Percentiles rank a stretch among this genome's conserved stretches.
Conservation (phyloP, 2,113 vertebrate genomes). For the Saguinus imperator region DNA sequence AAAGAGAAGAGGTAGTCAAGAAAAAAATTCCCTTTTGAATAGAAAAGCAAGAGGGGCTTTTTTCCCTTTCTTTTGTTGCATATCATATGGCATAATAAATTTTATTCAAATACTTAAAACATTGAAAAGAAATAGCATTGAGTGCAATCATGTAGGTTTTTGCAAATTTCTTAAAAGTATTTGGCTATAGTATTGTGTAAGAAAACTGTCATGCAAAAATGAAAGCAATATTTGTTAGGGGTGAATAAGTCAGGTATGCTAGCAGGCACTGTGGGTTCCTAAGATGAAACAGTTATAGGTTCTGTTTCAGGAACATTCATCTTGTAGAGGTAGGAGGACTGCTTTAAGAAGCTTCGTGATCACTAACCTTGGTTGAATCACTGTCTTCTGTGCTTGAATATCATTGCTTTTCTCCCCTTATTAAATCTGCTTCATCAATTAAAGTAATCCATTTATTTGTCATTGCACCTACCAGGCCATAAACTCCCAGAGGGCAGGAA, state of each 20-base stretch:
- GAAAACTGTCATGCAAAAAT: neutral
- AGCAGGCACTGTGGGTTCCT: neutral
- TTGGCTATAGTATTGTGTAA: neutral
- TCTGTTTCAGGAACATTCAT: neutral
- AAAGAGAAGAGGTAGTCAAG: neutral
- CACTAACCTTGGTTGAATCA: neutral
- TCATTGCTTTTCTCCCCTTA: neutral
- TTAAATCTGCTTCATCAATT: neutral
- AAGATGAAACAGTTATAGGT: neutral
- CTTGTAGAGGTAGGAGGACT: neutral
- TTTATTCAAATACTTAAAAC: neutral
- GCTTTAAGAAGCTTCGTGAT: neutral
- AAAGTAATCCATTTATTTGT: neutral
- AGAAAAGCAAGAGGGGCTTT: neutral
- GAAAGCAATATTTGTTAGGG: neutral
- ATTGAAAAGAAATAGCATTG: neutral
- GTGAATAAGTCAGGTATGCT: neutral
- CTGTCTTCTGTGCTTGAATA: neutral
- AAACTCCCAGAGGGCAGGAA: neutral
- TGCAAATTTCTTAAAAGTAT: neutral
- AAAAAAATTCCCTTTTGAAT: conserved; percentile 3
- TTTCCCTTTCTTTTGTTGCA: neutral
- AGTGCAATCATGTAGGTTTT: neutral
- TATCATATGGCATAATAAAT: neutral
- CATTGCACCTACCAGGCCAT: neutral